Percentiles rank a stretch among this genome's conserved stretches.
Conservation (phyloP, 1,140 invertebrate genomes). For the Heliconius nattereri region DNA sequence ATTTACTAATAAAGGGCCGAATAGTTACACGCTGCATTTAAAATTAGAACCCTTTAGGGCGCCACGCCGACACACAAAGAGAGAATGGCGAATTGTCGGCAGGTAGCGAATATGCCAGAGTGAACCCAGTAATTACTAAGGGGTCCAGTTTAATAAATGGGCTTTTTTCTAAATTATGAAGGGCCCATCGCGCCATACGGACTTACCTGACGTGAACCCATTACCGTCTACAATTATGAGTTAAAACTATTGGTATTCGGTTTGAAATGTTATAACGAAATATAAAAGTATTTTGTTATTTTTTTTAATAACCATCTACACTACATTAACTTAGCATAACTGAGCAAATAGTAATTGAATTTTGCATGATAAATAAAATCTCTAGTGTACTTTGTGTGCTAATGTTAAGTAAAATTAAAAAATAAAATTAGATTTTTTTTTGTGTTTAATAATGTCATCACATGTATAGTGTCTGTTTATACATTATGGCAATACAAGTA, state of each 20-base stretch:
- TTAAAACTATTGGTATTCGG: conserved; percentile 45
- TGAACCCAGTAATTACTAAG: conserved; percentile 76
- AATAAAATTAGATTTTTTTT: background rate
- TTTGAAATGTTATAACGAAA: conserved; percentile 17
- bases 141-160: conserved; percentile 79
- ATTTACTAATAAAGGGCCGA: conserved; percentile 77
- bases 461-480: background rate
- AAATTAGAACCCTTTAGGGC: conserved; percentile 81
- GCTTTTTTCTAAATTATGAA: conserved; percentile 75
- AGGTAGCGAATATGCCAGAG: conserved; percentile 79
- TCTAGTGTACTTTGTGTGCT: background rate
- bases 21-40: conserved; percentile 80
- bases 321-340: too few species aligned
- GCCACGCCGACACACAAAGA: conserved; percentile 79
- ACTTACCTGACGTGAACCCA: conserved; percentile 75
- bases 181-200: conserved; percentile 76
- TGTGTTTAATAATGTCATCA: background rate
- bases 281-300: background rate
- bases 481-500: background rate
- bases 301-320: background rate
- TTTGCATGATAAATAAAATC: background rate
- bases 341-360: background rate
- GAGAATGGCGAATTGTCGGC: conserved; percentile 78
- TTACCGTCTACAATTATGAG: conserved; percentile 55
- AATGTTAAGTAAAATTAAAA: background rate